A percentile compares a stretch with the other conserved stretches of the same genome.
Evolutionary conservation across 1,140 invertebrate genomes (phyloP).

Genomic region (Nilaparvata lugens): DNA sequence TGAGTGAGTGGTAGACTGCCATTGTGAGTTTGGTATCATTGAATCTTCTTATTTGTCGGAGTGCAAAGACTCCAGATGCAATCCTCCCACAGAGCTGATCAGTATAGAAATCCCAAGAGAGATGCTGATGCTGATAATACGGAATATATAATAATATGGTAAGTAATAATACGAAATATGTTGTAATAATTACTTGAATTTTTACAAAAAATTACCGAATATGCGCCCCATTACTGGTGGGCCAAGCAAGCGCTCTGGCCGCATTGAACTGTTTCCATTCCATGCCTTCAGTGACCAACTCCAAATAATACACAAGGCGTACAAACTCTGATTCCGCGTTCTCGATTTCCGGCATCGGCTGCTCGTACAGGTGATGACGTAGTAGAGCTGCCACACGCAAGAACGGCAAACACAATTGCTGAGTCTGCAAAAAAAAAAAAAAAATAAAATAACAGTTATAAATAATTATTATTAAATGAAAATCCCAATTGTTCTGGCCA

Average conservation of each 20-base stretch:
- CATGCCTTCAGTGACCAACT: constrained; percentile 42
- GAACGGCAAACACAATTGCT: constrained; percentile 73
- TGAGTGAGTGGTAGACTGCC: no score
- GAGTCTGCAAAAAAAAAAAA: constrained; percentile 42
- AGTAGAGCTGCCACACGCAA: constrained; percentile 73
- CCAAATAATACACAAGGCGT: constrained; percentile 61
- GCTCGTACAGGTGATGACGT: constrained; percentile 75
- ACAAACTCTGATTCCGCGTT: constrained; percentile 57
- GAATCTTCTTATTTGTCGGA: no score
- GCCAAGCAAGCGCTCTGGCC: constrained; percentile 46
- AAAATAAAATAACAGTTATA: background rate
- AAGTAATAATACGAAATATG: no score
- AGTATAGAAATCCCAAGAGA: no score
- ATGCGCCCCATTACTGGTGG: constrained; percentile 36
- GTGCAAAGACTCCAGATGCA: no score
- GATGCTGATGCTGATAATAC: no score
- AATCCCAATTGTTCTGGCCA: no score
- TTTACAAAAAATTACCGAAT: no score
- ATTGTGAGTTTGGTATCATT: no score
- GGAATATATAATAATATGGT: no score
- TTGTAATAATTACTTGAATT: no score
- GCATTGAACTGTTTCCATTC: constrained; percentile 46
- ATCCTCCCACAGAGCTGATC: no score
- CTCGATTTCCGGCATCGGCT: constrained; percentile 60
- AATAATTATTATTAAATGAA: background rate